A percentile compares a stretch with the other conserved stretches of the same genome.
These are phyloP conservation scores for Nycticryphes semicollaris DNA, from an alignment of 2,113 vertebrate genomes.

Conservation along the genomic window DNA sequence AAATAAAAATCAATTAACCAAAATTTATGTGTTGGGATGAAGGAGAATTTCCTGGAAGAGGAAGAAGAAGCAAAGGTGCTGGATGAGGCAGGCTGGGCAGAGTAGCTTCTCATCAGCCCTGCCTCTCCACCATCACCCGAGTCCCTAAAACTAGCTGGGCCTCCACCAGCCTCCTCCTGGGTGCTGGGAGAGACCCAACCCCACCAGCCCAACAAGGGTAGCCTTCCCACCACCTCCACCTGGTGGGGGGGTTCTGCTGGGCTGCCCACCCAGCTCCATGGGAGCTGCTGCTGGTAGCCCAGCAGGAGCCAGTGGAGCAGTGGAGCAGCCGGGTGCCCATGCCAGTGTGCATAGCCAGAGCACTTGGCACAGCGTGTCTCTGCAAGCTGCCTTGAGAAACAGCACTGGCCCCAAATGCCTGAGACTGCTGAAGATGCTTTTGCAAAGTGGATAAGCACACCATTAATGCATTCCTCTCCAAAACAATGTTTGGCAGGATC, in stretches of 20 bases:
- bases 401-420: not conserved
- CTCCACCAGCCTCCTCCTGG: not conserved
- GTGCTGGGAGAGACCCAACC: not conserved
- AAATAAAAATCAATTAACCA: not conserved
- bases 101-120: not conserved
- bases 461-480: fast-evolving
- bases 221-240: not conserved
- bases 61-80: not conserved
- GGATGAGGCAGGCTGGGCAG: not conserved
- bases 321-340: fast-evolving
- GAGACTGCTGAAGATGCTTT: not conserved
- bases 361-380: fast-evolving
- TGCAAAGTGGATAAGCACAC: not conserved
- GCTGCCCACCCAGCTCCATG: not conserved
- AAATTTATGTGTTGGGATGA: not conserved
- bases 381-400: not conserved
- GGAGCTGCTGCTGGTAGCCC: fast-evolving
- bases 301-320: fast-evolving
- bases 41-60: not conserved
- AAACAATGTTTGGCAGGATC: not conserved
- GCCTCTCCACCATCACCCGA: not conserved
- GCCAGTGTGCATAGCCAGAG: fast-evolving
- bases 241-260: fast-evolving
- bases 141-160: not conserved
- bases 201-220: not conserved